Evolutionary conservation across 2,888 invertebrate genomes (phyloP).

Genomic region (Cyclophora albipunctata): DNA sequence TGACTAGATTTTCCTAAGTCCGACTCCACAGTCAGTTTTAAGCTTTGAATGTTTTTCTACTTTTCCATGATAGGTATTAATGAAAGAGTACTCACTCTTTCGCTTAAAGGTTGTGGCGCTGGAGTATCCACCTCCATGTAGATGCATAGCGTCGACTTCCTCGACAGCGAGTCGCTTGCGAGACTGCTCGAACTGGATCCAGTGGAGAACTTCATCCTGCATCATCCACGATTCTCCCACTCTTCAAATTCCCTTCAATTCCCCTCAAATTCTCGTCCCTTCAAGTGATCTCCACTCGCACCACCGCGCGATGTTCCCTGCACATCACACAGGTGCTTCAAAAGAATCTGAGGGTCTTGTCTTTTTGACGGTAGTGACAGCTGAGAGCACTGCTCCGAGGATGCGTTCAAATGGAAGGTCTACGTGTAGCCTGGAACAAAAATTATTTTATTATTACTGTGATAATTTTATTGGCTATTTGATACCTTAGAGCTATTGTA

Average conservation of each 20-base stretch:
- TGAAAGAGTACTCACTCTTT: constrained; percentile 63
- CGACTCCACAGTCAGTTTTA: no score
- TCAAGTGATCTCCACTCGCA: constrained; percentile 66
- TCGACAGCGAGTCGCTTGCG: constrained; percentile 78
- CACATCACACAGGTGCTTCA: constrained; percentile 62
- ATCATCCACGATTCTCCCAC: constrained; percentile 29
- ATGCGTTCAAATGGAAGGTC: no score
- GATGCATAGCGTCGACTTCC: constrained; percentile 80
- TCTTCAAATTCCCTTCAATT: no score
- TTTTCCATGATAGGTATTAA: no score
- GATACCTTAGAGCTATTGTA: no score
- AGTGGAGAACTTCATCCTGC: constrained; percentile 77
- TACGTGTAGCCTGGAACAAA: no score
- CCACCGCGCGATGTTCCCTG: constrained; percentile 57
- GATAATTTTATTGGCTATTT: no score
- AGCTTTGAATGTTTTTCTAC: no score
- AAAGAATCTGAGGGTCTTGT: constrained; percentile 6
- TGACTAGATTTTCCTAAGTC: no score
- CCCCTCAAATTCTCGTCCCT: constrained; percentile 10
- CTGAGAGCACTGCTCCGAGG: constrained; percentile 14
- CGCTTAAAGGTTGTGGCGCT: constrained; percentile 50
- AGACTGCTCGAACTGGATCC: constrained; percentile 79
- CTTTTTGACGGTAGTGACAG: constrained; percentile 10
- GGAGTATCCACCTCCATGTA: constrained; percentile 74
- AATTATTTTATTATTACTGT: no score